Conservation (phyloP, 2,888 invertebrate species). For the Selenia dentaria region DNA sequence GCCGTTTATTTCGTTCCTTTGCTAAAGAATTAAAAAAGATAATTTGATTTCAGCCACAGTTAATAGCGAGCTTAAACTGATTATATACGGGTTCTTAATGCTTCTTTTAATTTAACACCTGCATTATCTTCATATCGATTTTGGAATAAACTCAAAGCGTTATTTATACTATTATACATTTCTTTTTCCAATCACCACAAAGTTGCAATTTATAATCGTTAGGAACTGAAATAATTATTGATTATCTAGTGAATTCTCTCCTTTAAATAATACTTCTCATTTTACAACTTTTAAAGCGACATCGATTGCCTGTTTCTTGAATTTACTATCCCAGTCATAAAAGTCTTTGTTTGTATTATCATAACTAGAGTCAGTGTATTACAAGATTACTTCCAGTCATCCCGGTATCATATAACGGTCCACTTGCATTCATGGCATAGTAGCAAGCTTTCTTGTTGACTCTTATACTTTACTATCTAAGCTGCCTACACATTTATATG, state of each 20-base stretch:
- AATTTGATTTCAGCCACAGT: constrained; percentile 45
- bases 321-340: background rate
- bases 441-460: constrained; percentile 9
- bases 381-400: background rate
- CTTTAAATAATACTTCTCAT: too few relatives aligned
- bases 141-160: too few relatives aligned
- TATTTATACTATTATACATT: too few relatives aligned
- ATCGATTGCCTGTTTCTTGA: background rate
- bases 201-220: too few relatives aligned
- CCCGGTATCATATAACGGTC: constrained; percentile 4
- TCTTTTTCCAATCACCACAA: too few relatives aligned
- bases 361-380: constrained; percentile 1
- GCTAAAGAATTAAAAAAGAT: constrained; percentile 41
- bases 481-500: constrained; percentile 8
- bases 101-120: constrained; percentile 28
- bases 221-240: too few relatives aligned
- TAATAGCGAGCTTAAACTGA: constrained; percentile 39
- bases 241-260: too few relatives aligned
- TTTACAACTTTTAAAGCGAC: background rate
- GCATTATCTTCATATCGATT: constrained; percentile 23
- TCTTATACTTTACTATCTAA: constrained; percentile 9
- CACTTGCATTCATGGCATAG: background rate
- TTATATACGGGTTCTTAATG: constrained; percentile 26
- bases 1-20: constrained; percentile 47
- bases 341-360: background rate